Evolutionary conservation across 2,113 vertebrate genomes (phyloP).

Genomic region (Nothoprocta perdicaria): DNA sequence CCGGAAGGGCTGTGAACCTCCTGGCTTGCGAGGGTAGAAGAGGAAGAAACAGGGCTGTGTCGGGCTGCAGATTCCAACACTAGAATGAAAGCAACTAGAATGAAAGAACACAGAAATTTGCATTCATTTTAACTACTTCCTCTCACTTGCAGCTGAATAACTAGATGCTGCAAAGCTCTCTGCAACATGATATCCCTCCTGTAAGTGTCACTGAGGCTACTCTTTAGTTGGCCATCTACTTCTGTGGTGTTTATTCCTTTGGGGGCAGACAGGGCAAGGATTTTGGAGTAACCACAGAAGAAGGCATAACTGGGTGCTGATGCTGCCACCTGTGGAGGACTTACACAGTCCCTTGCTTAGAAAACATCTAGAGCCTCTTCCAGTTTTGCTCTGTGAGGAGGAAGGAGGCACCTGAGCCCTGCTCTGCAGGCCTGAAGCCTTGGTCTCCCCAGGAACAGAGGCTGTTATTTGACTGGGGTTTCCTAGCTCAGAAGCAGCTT

Average conservation of each 20-base stretch:
- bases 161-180: not conserved
- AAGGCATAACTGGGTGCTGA: not conserved
- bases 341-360: not conserved
- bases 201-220: not conserved
- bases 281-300: not conserved
- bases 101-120: not conserved
- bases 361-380: not conserved
- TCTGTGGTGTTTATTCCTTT: not conserved
- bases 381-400: not conserved
- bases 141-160: not conserved
- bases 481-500: not conserved
- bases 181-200: not conserved
- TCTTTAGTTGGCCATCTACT: not conserved
- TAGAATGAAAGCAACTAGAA: not conserved
- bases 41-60: not conserved
- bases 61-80: not conserved
- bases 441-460: not conserved
- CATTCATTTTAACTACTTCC: not conserved
- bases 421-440: not conserved
- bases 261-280: not conserved
- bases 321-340: not conserved
- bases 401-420: not conserved
- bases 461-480: not conserved
- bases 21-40: not conserved
- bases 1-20: not conserved